A percentile compares a stretch with the other conserved stretches of the same genome.
Conservation (phyloP, 2,113 vertebrate species). For the Colius striatus region DNA sequence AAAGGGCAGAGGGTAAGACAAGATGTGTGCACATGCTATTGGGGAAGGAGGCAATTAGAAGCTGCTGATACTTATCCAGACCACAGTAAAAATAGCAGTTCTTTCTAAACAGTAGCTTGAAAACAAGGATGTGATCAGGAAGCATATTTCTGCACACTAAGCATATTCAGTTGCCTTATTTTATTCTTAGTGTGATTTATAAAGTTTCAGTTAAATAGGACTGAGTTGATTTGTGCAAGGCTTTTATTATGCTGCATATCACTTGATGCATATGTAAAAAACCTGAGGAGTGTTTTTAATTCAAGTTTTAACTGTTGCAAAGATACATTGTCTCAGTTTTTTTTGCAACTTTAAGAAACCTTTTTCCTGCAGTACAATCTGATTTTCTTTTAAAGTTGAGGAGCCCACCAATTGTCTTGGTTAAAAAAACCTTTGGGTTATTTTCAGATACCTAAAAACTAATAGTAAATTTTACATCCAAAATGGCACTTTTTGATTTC, state of each 20-base stretch:
- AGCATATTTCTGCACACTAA: not conserved
- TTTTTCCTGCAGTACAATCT: not conserved
- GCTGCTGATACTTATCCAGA: not conserved
- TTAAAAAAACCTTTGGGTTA: not conserved
- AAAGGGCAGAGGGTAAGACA: not conserved
- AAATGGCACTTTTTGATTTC: not conserved
- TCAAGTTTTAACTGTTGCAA: not conserved
- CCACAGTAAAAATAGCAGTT: not conserved
- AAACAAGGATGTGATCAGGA: not conserved
- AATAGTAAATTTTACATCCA: not conserved
- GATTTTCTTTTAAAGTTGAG: not conserved
- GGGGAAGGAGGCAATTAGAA: not conserved
- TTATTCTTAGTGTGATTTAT: not conserved
- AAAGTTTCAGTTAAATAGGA: not conserved
- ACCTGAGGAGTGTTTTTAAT: not conserved
- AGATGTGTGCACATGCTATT: rapidly evolving
- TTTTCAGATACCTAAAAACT: not conserved
- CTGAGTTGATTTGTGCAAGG: not conserved
- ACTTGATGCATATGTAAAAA: not conserved
- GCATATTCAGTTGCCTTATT: not conserved
- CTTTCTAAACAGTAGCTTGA: not conserved
- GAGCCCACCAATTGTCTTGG: not conserved
- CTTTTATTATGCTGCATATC: not conserved
- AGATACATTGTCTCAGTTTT: not conserved
- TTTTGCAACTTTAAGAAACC: not conserved